Evolutionary conservation across 1,140 invertebrate species (phyloP), one percentile per base, ranked within the genome.

Genomic region (Linepithema humile): DNA sequence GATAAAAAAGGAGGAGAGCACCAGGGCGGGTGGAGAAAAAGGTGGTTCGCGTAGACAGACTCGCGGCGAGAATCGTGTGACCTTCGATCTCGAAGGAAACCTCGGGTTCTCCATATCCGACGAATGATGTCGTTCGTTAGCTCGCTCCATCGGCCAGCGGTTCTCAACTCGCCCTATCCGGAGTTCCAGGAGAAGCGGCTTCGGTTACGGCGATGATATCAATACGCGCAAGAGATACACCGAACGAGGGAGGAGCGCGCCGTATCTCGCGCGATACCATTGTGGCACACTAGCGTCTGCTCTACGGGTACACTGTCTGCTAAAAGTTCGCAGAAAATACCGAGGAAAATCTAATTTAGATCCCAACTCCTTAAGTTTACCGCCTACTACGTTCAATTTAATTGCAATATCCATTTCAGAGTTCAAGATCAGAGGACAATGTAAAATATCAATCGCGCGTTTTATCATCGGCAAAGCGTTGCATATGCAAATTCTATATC

Each of bases 81-180:
- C 84, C 86, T 88, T 89, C 87, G 87, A 86, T 88, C 84, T 88
- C 86, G 82, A 69, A 77, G 78, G 78, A 89, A 85, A 88, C 77
- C 57, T 60, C 75, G 48, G 77, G 48, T 82, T 88, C 65, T 83
- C 84, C 87, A 86, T 89, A 88, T 89, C 85, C 84, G 86, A 85
- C 78, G 83, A 88, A 83, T 53, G 83, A 88, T 74, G 87, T 89
- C 84, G 84, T 89, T 85, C 72, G 86, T 88, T 88, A 88, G 83
- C 78, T 88, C 45, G 87, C 73, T 57, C 67, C 59, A 40, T 35
- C 12, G 40, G 26, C 17, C 78, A 88, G 86, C 29, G 86, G 48
- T 64, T 83, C 86, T 89, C 86, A 88, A 53, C 53, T 23, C n/a
- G 32, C 3, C 9, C n/a, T 29, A 32, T 10, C 48, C 35, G 23